Base-by-base conservation (phyloP, 2,888 invertebrate species). In the Perdita meconis region DNA sequence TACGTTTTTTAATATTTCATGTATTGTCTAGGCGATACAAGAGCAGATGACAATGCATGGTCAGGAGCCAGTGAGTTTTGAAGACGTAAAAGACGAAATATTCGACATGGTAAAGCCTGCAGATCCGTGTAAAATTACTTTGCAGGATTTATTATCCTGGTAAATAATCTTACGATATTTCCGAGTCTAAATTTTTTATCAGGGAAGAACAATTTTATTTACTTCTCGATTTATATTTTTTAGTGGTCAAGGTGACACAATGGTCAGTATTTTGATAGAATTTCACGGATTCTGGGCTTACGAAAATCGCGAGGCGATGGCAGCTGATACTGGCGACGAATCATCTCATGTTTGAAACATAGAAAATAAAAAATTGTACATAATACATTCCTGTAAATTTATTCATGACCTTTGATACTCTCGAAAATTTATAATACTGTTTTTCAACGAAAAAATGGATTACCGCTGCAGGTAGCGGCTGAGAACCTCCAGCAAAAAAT, bases 261-360 rank as follows among this genome's bases (percentile, higher is more conserved):
- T 98, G 74, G 95, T 98, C 44, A 98, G 97, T 88, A 98, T 99
- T 91, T 93, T 99, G 71, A 96, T 98, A 83, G 99, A 99, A 93
- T 95, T 98, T 87, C 97, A 98, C 92, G 98, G 98, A 60, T 99
- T 99, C 94, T 98, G 97, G 97, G 97, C 97, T 0, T 98, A 99
- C 90, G 99, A 99, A 93, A 98, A 98, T 92, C 94, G 98, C 83
- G 98, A 98, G 93, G 95, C 95, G 0, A 93, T 96, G 84, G 95
- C 95, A 0, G 94, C 95, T 1, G 96, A 96, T 30, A 94, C 93
- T 1, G 91, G 93, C 82, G 91, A 93, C 87, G 92, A 92, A 74
- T 91, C 92, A 57, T 92, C 92, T 34, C 91, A 91, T 56, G 92
- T 92, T 63, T 92, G 76, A 90, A 44, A 71, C n/a, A n/a, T n/a